These are phyloP conservation scores for Agelastica alni DNA, from an alignment of 2,888 invertebrate species.

Conservation along the genomic window DNA sequence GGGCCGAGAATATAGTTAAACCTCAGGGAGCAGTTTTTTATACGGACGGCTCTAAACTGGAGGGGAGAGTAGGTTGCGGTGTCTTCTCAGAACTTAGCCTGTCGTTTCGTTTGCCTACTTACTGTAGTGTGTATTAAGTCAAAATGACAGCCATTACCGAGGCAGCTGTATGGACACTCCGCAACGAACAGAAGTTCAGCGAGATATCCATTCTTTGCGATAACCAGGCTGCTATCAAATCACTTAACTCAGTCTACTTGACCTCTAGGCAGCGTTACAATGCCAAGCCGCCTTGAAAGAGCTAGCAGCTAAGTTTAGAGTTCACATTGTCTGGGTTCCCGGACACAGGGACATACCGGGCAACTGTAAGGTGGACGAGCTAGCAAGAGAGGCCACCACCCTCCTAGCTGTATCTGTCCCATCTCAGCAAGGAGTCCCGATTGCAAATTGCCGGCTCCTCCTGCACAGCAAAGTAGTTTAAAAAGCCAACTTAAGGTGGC, in stretches of 20 bases:
- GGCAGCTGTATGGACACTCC: neutral
- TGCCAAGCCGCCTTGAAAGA: neutral
- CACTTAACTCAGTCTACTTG: no score
- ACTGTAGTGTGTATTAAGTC: neutral
- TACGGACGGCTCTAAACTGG: neutral
- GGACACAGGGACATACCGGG: constrained; percentile 1
- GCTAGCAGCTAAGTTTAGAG: neutral
- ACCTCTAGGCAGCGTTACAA: neutral
- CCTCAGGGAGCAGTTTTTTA: neutral
- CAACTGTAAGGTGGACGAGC: neutral
- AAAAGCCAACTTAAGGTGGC: no score
- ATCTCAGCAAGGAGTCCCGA: no score
- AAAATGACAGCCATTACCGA: no score
- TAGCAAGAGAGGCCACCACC: no score
- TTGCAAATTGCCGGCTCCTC: no score
- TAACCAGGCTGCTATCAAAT: no score
- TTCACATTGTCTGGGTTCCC: neutral
- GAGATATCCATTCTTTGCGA: neutral
- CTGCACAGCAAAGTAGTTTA: no score
- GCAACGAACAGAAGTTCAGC: neutral
- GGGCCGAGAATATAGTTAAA: neutral
- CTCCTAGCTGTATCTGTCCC: no score
- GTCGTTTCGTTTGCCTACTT: neutral
- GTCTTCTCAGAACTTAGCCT: neutral
- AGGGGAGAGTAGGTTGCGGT: no score